Base-by-base conservation (phyloP, 2,888 invertebrate species). In the Cylloceria caligata region DNA sequence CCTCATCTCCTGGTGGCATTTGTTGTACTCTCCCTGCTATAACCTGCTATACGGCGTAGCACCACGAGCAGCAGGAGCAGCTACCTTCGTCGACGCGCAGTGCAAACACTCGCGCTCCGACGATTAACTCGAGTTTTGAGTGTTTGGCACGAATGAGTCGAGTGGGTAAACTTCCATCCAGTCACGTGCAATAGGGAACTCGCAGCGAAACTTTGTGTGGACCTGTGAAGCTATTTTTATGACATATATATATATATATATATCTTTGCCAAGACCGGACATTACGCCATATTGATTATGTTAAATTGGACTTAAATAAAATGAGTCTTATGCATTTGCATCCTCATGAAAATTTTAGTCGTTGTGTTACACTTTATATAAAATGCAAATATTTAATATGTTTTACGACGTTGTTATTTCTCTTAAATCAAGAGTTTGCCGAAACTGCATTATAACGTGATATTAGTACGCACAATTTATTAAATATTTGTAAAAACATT, bases 121-220 rank as follows among this genome's bases (percentile, higher is more conserved):
- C 88, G 89, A 90, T 90, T 89, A 89, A 90, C 88, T 87, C 88
- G 86, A 89, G 87, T 89, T 90, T 89, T 88, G 88, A 89, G 88
- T 89, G 88, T 88, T 89, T 88, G 88, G 86, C 88, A 89, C 88
- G 88, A 34, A 49, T 49, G 60, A 68, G 36, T 86, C 86, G 86
- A 88, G 87, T 85, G 82, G 85, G 88, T 87, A 88, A 89, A 89
- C 88, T 86, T n/a, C 85, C 86, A 88, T 86, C 85, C 84, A 87
- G 88, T 87, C 86, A 88, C 88, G 89, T 88, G 52, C 49, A 39
- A 60, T 24, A 47, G 4, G 6, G 19, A 34, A 69, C 11, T 49
- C 16, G 11, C 27, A 30, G n/a, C 16, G 87, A 83, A 86, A 86
- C 81, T 86, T 85, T 34, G 2, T 9, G 60, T 86, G 79, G 85